A percentile compares a stretch with the other conserved stretches of the same genome.
Conservation (phyloP, 2,113 vertebrate genomes). For the Antechinus flavipes region DNA sequence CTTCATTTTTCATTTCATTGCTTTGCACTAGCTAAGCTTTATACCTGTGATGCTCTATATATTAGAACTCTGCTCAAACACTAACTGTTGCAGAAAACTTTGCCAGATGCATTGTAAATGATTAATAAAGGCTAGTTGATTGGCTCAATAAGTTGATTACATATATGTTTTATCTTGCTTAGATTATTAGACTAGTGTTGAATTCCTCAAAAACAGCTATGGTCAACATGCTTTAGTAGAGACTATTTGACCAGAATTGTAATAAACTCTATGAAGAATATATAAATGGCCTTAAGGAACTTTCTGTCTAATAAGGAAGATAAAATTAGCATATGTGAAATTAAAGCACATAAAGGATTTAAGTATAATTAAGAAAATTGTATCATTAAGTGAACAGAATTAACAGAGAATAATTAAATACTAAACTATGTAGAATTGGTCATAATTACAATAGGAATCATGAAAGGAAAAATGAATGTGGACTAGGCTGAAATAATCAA, state of each 20-base stretch:
- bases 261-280: background rate
- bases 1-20: background rate
- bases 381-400: background rate
- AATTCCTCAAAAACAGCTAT: conserved; percentile 7
- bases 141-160: conserved; percentile 3
- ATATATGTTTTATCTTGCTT: background rate
- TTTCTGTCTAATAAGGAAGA: background rate
- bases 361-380: background rate
- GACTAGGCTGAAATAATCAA: background rate
- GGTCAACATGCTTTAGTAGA: background rate
- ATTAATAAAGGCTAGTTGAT: background rate
- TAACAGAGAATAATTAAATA: background rate
- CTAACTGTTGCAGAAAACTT: background rate
- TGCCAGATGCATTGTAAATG: background rate
- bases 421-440: background rate
- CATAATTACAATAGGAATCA: background rate
- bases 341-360: background rate
- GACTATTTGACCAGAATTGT: background rate
- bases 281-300: background rate
- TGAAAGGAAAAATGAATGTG: background rate
- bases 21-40: background rate
- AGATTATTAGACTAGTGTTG: background rate
- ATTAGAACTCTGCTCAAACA: background rate
- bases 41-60: background rate
- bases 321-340: background rate